A percentile compares a stretch with the other conserved stretches of the same genome.
phyloP scores from a whole-genome alignment of 53 echinoderm and acorn worm species.

The Temnopleurus reevesii region DNA sequence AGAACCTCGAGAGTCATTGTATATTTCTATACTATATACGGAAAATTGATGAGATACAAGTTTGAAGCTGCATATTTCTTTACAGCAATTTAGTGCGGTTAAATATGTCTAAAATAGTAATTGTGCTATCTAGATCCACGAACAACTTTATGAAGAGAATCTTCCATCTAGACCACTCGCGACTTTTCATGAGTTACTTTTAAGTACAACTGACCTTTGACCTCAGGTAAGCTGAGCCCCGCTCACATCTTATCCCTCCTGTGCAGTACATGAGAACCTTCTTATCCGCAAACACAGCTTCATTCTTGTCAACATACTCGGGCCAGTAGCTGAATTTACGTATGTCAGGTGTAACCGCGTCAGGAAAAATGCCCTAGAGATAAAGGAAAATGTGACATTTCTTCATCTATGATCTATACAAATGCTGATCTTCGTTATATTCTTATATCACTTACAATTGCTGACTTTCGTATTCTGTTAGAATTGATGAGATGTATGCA shows the following conservation, averaged over 20 bases:
- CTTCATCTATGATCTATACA: neutral
- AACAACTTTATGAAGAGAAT: too few relatives aligned
- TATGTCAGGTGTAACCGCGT: conserved; percentile 79
- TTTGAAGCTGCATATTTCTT: too few relatives aligned
- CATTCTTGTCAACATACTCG: conserved; percentile 85
- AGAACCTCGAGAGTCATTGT: too few relatives aligned
- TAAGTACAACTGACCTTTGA: conserved; percentile 31
- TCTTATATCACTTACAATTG: neutral
- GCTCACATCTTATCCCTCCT: conserved; percentile 83
- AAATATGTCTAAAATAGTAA: too few relatives aligned
- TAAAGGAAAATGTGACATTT: neutral
- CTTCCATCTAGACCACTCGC: too few relatives aligned
- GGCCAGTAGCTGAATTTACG: conserved; percentile 93
- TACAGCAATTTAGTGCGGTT: too few relatives aligned
- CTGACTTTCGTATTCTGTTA: neutral
- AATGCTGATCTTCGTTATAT: neutral
- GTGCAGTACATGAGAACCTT: conserved; percentile 90
- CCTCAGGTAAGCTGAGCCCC: conserved; percentile 75
- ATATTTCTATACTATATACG: too few relatives aligned
- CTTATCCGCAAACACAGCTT: conserved; percentile 75
- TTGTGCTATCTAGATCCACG: too few relatives aligned
- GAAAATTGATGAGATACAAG: too few relatives aligned
- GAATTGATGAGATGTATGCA: neutral
- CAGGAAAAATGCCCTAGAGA: conserved; percentile 65
- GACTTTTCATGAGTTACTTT: too few relatives aligned